phyloP scores from a whole-genome alignment of 2,797 vertebrate genomes.

The Chaenodraco wilsoni region DNA sequence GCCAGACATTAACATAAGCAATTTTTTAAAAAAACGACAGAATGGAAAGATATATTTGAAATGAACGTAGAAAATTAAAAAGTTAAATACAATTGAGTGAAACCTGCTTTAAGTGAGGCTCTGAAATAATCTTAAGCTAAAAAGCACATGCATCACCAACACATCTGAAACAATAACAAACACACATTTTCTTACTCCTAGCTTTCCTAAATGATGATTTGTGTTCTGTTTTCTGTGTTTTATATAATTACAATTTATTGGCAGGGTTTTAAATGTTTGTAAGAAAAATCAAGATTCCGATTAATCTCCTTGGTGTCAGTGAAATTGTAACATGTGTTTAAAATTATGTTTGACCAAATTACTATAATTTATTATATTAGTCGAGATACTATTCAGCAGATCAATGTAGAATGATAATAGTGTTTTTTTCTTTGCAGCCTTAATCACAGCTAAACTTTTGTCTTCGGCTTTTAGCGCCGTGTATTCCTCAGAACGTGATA shows the following conservation, averaged over 20 bases:
- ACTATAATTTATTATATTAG: not conserved
- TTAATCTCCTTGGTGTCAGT: not conserved
- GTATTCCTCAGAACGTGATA: conserved; percentile 74
- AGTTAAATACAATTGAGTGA: no score
- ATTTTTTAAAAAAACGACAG: not conserved
- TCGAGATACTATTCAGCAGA: not conserved
- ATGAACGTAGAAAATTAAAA: not conserved
- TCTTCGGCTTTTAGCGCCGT: conserved; percentile 75
- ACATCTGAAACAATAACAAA: no score
- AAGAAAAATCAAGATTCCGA: not conserved
- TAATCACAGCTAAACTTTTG: not conserved
- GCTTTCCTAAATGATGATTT: not conserved
- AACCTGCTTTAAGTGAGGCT: no score
- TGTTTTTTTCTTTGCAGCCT: not conserved
- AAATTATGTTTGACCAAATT: not conserved
- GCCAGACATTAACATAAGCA: not conserved
- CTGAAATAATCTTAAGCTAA: no score
- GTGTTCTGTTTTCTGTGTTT: not conserved
- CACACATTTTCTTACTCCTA: not conserved
- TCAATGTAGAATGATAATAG: not conserved
- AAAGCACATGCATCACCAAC: no score
- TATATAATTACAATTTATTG: not conserved
- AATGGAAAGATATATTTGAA: no score
- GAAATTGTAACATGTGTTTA: not conserved
- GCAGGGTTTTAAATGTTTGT: not conserved